Conservation (phyloP, 2,797 vertebrate species). For the Centropyge bicolor region DNA sequence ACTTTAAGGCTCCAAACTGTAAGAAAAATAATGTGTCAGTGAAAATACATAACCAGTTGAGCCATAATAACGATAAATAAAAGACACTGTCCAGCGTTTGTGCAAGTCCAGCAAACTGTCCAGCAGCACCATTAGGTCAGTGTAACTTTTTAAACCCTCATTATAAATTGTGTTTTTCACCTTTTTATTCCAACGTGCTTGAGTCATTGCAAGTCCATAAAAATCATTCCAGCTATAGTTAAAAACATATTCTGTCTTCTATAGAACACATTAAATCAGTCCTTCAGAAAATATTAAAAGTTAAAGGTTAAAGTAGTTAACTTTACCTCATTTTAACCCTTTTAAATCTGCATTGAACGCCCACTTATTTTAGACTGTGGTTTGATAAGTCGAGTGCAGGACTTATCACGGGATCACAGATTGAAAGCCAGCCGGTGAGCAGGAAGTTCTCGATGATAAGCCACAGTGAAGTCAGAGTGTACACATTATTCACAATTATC, state of each 20-base stretch:
- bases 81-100: background rate
- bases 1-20: background rate
- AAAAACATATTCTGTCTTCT: background rate
- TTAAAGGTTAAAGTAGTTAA: background rate
- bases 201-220: background rate
- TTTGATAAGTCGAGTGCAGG: background rate
- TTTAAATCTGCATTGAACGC: background rate
- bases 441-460: conserved; percentile 56
- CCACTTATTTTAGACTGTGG: background rate
- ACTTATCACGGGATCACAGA: conserved; percentile 31
- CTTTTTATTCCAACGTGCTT: background rate
- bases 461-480: conserved; percentile 8
- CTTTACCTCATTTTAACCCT: background rate
- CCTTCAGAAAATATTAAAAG: background rate
- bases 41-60: background rate
- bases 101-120: background rate
- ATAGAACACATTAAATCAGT: conserved; percentile 11
- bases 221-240: background rate
- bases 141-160: background rate
- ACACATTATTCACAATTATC: conserved; percentile 23
- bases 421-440: conserved; percentile 12
- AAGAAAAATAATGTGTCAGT: background rate
- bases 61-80: background rate
- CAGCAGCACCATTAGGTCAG: background rate
- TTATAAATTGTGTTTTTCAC: background rate